Evolutionary conservation across 1,140 invertebrate genomes (phyloP), one percentile per base, ranked within the genome.

Genomic region (Apis dorsata): DNA sequence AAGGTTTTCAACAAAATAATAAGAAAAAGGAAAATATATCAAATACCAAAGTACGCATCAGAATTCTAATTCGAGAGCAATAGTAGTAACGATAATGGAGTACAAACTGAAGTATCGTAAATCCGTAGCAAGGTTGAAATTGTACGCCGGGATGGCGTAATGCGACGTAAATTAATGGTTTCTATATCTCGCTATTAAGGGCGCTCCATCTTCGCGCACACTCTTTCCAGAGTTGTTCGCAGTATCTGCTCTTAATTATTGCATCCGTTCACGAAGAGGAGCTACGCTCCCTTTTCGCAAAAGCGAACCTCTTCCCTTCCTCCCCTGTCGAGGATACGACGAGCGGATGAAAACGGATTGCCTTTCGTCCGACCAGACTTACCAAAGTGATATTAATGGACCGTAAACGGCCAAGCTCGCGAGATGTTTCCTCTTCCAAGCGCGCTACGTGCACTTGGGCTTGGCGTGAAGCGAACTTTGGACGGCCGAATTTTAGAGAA

Each of bases 331-430:
- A 73, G 79, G 17, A 81, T 71, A 72, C 73, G 69, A 88, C 87
- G 77, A 79, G 19, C 71, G 85, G 88, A 89, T 89, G 88, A 89
- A 89, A 89, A 89, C 87, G 87, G 85, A 89, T 89, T 88, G 88
- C 88, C 85, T 85, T 84, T 89, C 85, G 87, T 84, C 87, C 85
- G 69, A 83, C 79, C 80, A 69, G 78, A 86, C 85, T 86, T 80
- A 70, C 87, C 81, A 88, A 89, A 89, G 87, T 89, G 85, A 89
- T 89, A 89, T 89, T 89, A 89, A 89, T 89, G 88, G 87, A 77
- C 76, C 88, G 82, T 88, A 85, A 89, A 89, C 85, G 85, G 70
- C 34, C 53, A 66, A 68, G 80, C 66, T 49, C 2, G 21, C 10
- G 13, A 34, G 49, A 60, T 59, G 68, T 59, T 76, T 80, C 76